Percentiles rank a stretch among this genome's conserved stretches.
phyloP scores from a whole-genome alignment of 2,797 vertebrate genomes.

The Pagetopsis macropterus region DNA sequence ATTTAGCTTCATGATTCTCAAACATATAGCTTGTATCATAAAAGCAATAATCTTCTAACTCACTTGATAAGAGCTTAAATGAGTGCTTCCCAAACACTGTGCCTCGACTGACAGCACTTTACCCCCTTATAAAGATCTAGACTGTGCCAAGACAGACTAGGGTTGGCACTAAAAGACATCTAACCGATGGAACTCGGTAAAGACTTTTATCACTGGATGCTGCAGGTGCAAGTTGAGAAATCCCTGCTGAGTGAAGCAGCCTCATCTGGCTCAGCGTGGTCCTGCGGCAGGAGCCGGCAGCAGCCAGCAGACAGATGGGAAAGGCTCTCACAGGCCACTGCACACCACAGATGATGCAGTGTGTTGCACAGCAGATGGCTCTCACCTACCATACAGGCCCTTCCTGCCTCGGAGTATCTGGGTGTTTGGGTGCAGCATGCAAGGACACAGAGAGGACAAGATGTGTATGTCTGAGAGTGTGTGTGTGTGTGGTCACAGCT shows the following conservation, averaged over 20 bases:
- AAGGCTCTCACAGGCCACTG: slow-evolving; percentile 59
- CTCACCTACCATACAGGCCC: slow-evolving; percentile 28
- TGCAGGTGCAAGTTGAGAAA: slow-evolving; percentile 68
- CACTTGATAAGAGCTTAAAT: neutral
- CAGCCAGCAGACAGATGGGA: slow-evolving; percentile 61
- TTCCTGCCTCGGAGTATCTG: slow-evolving; percentile 21
- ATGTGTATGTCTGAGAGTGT: neutral
- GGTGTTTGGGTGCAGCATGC: slow-evolving; percentile 18
- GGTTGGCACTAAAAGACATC: neutral
- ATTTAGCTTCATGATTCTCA: neutral
- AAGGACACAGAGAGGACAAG: slow-evolving; percentile 58
- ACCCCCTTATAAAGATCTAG: neutral
- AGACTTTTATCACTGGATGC: slow-evolving; percentile 21
- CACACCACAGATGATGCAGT: slow-evolving; percentile 58
- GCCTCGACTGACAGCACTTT: neutral
- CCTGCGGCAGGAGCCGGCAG: slow-evolving; percentile 54
- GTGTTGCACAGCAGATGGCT: slow-evolving; percentile 61
- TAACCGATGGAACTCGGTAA: slow-evolving; percentile 17
- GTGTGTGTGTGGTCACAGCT: slow-evolving; percentile 5
- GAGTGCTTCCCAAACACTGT: neutral
- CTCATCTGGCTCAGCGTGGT: slow-evolving; percentile 56
- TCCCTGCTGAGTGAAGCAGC: slow-evolving; percentile 51
- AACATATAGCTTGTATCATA: neutral
- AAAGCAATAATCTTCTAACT: neutral
- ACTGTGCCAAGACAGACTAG: neutral